Evolutionary conservation across 1,140 invertebrate species (phyloP).

Genomic region (Rhopalosiphum padi): DNA sequence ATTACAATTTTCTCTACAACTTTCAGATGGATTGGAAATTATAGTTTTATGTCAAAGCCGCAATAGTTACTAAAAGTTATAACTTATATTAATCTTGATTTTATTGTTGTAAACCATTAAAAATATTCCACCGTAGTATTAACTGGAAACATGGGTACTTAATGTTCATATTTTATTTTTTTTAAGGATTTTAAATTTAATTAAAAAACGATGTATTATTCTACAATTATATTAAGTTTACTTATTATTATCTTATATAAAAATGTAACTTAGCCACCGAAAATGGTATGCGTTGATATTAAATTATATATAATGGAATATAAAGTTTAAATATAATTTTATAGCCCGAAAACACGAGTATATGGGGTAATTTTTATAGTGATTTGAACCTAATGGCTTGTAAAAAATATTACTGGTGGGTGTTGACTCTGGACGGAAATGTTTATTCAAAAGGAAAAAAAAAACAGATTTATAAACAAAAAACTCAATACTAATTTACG

Average conservation of each 20-base stretch:
- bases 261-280: background rate
- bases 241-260: background rate
- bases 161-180: background rate
- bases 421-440: background rate
- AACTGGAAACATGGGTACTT: background rate
- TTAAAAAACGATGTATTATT: background rate
- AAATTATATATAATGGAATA: conserved; percentile 23
- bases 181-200: background rate
- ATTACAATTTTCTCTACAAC: background rate
- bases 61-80: background rate
- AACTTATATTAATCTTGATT: background rate
- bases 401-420: background rate
- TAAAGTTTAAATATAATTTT: background rate
- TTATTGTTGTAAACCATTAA: background rate
- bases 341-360: background rate
- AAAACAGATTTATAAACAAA: background rate
- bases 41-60: background rate
- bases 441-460: background rate
- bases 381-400: conserved; percentile 23
- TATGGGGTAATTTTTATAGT: conserved; percentile 3
- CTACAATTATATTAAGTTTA: background rate
- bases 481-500: background rate
- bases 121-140: background rate
- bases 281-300: background rate
- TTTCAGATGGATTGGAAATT: background rate